Conservation (phyloP, 2,113 vertebrate species). For the Phaethon lepturus region DNA sequence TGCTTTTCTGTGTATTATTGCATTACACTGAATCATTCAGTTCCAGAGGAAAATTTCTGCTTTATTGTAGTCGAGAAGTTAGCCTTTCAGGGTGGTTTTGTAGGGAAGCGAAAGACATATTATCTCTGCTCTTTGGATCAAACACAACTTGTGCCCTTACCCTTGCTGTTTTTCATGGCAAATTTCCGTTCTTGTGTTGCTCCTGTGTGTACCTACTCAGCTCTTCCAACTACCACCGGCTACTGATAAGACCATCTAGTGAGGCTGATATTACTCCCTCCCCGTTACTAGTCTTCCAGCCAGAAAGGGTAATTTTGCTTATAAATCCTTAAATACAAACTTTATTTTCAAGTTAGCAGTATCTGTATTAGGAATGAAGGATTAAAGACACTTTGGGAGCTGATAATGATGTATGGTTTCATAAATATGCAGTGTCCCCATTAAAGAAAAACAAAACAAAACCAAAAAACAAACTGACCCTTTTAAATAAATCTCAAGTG, state of each 20-base stretch:
- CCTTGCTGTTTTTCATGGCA: not conserved
- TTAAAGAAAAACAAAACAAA: not conserved
- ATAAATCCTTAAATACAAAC: not conserved
- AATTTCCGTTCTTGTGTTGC: not conserved
- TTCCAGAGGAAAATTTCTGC: not conserved
- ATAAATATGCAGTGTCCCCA: not conserved
- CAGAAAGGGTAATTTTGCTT: not conserved
- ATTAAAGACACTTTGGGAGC: not conserved
- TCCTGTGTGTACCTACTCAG: not conserved
- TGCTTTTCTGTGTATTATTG: not conserved
- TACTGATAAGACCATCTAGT: not conserved
- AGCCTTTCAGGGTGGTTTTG: not conserved
- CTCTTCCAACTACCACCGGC: not conserved
- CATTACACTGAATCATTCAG: not conserved
- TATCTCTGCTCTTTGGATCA: not conserved
- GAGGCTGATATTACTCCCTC: not conserved
- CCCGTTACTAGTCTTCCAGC: not conserved
- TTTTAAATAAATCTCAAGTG: not conserved
- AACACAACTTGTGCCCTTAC: not conserved
- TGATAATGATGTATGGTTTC: not conserved
- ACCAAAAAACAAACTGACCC: not conserved
- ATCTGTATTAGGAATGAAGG: not conserved
- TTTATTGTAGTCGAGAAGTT: not conserved
- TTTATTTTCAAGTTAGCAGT: not conserved
- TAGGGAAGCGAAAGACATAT: not conserved